Evolutionary conservation across 2,797 vertebrate genomes (phyloP), one percentile per base, ranked within the genome.

Genomic region (Acanthornis magna): DNA sequence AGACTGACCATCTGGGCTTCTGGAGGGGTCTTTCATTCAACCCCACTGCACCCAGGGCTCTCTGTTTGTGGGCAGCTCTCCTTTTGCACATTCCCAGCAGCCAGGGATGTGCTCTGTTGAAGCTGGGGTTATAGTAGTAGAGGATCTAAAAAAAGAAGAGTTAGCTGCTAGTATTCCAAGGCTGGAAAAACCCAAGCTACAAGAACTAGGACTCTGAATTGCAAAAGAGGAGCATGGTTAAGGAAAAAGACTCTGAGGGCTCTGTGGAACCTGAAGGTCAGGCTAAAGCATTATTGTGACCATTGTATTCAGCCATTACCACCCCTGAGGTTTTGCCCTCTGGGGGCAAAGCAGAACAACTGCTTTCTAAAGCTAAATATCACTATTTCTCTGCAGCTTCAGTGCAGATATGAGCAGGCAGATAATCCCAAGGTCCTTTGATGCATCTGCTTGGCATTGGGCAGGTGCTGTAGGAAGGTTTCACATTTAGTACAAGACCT

Each of bases 71-170:
- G 10, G 27, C 43, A 79, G 26, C 51, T 72, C 67, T 72, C 60
- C 85, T 87, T 21, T 23, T 87, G 13, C 85, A 79, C 1, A 0
- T 58, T 72, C 29, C 51, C 51, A 87, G 27, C 43, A 79, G 51
- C 66, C 60, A 72, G 27, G 85, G 85, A 45, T 65, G 60, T 10
- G 67, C 75, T 38, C 75, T 72, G 51, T 72, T 87, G 60, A 87
- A 87, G 38, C 36, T 72, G 60, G 85, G 75, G 29, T 87, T 79
- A n/a, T 87, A 87, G 51, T 79, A 87, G 60, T 79, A 87, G 51
- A 87, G 58, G 32, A 87, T 58, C 85, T 87, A 72, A 63, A 87
- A 79, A 72, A 72, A 71, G 22, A 65, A 43, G 30, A 71, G 13
- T 79, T 72, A 78, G 22, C 43, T 57, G 43, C 27, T 55, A 71